These are phyloP conservation scores for Hippocampus barbouri DNA, from an alignment of 2,113 vertebrate species.

Conservation along the genomic window DNA sequence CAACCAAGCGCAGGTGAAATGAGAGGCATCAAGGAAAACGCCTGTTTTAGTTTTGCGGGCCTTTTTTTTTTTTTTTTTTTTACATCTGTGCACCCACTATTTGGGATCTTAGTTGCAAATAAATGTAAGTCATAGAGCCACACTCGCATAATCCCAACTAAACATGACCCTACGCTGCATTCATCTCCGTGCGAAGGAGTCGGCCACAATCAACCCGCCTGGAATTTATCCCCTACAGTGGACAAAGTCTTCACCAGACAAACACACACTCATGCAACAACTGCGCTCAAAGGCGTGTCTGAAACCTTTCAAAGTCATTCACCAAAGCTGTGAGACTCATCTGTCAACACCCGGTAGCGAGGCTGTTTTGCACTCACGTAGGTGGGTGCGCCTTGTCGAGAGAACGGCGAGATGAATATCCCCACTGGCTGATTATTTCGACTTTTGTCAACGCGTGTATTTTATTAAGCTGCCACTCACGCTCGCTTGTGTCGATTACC, in stretches of 20 bases:
- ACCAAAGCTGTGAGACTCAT: slow-evolving; percentile 16
- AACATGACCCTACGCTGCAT: neutral
- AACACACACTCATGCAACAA: slow-evolving; percentile 8
- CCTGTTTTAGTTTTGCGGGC: neutral
- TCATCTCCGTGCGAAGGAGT: neutral
- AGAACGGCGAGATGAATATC: neutral
- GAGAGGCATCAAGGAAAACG: neutral
- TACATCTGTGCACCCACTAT: too few relatives aligned
- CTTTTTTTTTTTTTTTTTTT: neutral
- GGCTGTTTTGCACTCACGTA: slow-evolving; percentile 4
- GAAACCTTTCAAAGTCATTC: slow-evolving; percentile 25
- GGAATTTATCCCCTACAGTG: slow-evolving; percentile 9
- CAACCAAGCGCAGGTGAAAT: neutral
- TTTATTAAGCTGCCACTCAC: neutral
- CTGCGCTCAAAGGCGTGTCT: slow-evolving; percentile 15
- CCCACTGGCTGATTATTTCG: slow-evolving; percentile 11
- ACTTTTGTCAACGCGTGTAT: neutral
- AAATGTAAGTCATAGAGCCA: neutral
- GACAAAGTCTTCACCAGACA: slow-evolving; percentile 17
- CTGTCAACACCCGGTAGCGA: slow-evolving; percentile 29
- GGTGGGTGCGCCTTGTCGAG: neutral
- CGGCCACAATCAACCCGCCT: neutral
- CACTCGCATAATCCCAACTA: neutral
- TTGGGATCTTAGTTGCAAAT: neutral
- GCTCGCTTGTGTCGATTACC: neutral